A percentile compares a stretch with the other conserved stretches of the same genome.
These are phyloP conservation scores for Sitodiplosis mosellana DNA, from an alignment of 1,140 invertebrate species.

Conservation along the genomic window DNA sequence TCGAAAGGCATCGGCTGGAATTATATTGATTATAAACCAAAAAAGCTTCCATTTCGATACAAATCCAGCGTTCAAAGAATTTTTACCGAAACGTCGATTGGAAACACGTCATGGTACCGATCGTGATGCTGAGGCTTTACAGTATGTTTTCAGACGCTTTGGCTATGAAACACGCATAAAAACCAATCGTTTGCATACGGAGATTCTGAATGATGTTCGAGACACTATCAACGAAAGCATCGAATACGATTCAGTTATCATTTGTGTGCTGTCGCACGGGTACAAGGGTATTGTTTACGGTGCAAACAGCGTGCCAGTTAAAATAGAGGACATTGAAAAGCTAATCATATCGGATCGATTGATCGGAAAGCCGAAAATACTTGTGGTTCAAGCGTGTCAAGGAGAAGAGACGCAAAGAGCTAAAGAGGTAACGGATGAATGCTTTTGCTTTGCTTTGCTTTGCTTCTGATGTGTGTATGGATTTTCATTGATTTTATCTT, in stretches of 20 bases:
- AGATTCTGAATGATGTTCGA: slow-evolving; percentile 12
- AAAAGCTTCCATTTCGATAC: slow-evolving; percentile 10
- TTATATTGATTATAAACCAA: slow-evolving; percentile 20
- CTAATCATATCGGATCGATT: slow-evolving; percentile 12
- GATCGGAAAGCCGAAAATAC: slow-evolving; percentile 14
- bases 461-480: neutral
- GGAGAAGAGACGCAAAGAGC: neutral
- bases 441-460: neutral
- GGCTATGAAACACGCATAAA: slow-evolving; percentile 13
- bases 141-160: slow-evolving; percentile 12
- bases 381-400: slow-evolving; percentile 11
- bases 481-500: neutral
- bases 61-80: slow-evolving; percentile 5
- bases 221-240: slow-evolving; percentile 9
- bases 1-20: slow-evolving; percentile 11
- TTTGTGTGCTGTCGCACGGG: slow-evolving; percentile 21
- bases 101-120: slow-evolving; percentile 13
- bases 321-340: slow-evolving; percentile 14
- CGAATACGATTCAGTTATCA: slow-evolving; percentile 15
- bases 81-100: slow-evolving; percentile 5
- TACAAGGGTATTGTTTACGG: slow-evolving; percentile 18
- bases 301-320: slow-evolving; percentile 15
- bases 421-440: neutral
- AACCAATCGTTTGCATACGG: slow-evolving; percentile 13
- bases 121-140: slow-evolving; percentile 10